A percentile compares a stretch with the other conserved stretches of the same genome.
These are phyloP conservation scores for Pteronura brasiliensis DNA, from an alignment of 2,113 vertebrate species.

Conservation along the genomic window DNA sequence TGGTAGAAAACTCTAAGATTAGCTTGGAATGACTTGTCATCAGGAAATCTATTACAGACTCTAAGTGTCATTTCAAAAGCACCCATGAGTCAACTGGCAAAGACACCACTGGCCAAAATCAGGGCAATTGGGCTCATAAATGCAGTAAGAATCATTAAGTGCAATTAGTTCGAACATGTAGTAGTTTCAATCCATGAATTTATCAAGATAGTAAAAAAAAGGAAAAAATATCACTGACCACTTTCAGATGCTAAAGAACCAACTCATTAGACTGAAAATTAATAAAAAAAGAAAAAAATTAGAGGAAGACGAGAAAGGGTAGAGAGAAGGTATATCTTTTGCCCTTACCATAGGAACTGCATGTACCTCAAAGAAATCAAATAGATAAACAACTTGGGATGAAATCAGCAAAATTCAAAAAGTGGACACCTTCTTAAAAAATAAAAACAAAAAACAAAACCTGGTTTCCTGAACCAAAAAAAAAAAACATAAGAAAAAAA, in stretches of 20 bases:
- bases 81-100: not conserved
- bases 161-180: not conserved
- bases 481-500: not conserved
- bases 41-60: not conserved
- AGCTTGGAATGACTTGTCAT: not conserved
- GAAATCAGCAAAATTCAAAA: slow-evolving; percentile 13
- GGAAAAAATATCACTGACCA: not conserved
- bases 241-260: not conserved
- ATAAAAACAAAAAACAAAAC: not conserved
- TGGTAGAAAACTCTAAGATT: not conserved
- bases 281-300: not conserved
- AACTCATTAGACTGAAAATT: not conserved
- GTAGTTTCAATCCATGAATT: not conserved
- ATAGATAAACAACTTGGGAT: not conserved
- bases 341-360: not conserved
- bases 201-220: not conserved
- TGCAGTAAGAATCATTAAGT: not conserved
- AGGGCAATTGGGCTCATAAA: not conserved
- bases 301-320: not conserved
- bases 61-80: not conserved
- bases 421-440: not conserved
- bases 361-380: not conserved
- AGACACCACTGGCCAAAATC: not conserved
- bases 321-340: not conserved
- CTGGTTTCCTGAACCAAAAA: not conserved